Conservation (phyloP, 2,797 vertebrate species). For the Loriculus beryllinus region DNA sequence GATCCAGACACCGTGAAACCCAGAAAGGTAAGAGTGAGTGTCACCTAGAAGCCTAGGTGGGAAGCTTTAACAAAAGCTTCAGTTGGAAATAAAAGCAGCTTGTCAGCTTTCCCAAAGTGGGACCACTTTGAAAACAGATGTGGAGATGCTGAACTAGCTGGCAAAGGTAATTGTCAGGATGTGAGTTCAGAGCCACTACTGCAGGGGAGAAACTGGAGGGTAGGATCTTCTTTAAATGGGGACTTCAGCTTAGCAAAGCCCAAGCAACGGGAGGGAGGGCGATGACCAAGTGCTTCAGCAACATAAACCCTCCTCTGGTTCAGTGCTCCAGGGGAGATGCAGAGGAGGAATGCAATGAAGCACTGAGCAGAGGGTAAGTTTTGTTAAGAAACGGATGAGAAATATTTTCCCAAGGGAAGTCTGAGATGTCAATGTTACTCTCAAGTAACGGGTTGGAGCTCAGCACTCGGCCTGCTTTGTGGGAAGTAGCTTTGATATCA, state of each 20-base stretch:
- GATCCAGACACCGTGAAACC: slow-evolving; percentile 74
- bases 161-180: background rate
- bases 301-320: background rate
- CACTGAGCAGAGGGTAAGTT: background rate
- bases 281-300: background rate
- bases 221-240: background rate
- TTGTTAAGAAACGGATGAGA: background rate
- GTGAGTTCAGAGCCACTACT: background rate
- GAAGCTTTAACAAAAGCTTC: background rate
- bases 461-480: background rate
- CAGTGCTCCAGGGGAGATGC: rapidly evolving
- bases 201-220: background rate
- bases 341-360: background rate
- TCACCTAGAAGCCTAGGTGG: background rate
- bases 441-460: background rate
- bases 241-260: background rate
- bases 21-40: slow-evolving; percentile 79
- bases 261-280: background rate
- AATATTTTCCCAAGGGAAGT: background rate
- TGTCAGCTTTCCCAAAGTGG: background rate
- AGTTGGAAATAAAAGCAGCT: background rate
- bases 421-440: background rate
- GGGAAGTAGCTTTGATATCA: background rate
- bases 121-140: background rate
- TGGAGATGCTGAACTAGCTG: background rate